Conservation (phyloP, 92 coral and sea anemone genomes). For the Hydrozoanthus gracilis region DNA sequence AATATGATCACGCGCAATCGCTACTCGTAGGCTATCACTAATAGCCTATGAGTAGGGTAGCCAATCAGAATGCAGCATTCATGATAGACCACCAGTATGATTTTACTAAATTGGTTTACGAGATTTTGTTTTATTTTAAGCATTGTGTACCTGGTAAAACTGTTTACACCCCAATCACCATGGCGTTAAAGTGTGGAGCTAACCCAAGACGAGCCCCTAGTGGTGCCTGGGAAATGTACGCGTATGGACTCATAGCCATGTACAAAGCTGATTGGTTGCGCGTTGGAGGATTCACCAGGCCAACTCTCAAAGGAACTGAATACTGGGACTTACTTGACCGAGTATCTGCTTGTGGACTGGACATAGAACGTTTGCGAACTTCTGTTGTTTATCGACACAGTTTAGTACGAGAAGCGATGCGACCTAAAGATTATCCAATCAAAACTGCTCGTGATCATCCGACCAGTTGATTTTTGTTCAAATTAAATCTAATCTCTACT, state of each 20-base stretch:
- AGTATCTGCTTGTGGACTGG: constrained; percentile 14
- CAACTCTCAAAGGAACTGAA: constrained; percentile 13
- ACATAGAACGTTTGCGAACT: constrained; percentile 31
- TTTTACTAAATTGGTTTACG: too few relatives aligned
- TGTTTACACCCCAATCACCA: constrained; percentile 16
- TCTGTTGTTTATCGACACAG: constrained; percentile 29
- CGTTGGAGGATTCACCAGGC: constrained; percentile 24
- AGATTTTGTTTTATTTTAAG: not conserved
- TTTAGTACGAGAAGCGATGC: constrained; percentile 2
- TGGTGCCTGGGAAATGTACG: constrained; percentile 34
- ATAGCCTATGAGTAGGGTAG: too few relatives aligned
- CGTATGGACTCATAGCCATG: constrained; percentile 23
- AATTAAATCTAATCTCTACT: too few relatives aligned
- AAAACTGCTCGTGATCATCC: not conserved
- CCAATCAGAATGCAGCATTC: too few relatives aligned
- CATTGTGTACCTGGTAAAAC: constrained; percentile 37
- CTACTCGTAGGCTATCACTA: too few relatives aligned
- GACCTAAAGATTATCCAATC: constrained; percentile 8
- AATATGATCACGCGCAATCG: too few relatives aligned
- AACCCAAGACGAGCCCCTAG: not conserved
- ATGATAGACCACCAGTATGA: too few relatives aligned
- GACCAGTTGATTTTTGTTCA: too few relatives aligned
- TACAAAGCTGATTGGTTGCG: constrained; percentile 16
- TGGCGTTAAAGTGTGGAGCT: constrained; percentile 29
- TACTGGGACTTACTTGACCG: constrained; percentile 46